These are phyloP conservation scores for Dasysyrphus tricinctus DNA, from an alignment of 2,888 invertebrate genomes.

Conservation along the genomic window DNA sequence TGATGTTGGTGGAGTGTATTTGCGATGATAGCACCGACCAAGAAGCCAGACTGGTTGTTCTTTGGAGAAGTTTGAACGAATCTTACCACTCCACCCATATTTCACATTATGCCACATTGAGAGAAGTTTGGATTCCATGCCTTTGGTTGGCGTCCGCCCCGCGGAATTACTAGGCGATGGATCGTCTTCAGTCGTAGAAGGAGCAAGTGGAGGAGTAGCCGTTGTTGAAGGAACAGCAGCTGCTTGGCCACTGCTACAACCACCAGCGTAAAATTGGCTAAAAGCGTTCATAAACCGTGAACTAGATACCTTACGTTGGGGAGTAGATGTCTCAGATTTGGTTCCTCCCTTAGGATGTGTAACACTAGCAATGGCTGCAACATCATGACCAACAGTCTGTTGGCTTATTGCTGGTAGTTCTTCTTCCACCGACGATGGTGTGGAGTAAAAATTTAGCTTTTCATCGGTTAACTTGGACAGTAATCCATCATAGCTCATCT, in stretches of 20 bases:
- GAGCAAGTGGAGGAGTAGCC: conserved; percentile 72
- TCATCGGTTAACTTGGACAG: conserved; percentile 82
- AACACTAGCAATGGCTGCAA: conserved; percentile 34
- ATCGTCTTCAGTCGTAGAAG: conserved; percentile 74
- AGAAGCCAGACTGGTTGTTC: conserved; percentile 95
- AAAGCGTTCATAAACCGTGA: conserved; percentile 83
- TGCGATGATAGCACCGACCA: conserved; percentile 92
- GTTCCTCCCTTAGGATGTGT: conserved; percentile 40
- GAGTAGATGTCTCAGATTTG: conserved; percentile 78
- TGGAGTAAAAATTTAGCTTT: conserved; percentile 79
- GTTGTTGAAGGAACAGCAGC: conserved; percentile 63
- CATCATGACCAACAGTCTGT: conserved; percentile 72
- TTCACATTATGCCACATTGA: conserved; percentile 97
- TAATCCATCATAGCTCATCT: conserved; percentile 83
- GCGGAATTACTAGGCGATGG: conserved; percentile 78
- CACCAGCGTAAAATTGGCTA: conserved; percentile 81
- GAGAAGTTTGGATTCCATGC: conserved; percentile 91
- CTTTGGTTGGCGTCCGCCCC: conserved; percentile 84
- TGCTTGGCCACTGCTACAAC: conserved; percentile 61
- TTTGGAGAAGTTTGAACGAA: conserved; percentile 90
- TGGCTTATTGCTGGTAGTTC: conserved; percentile 74
- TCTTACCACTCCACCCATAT: conserved; percentile 93
- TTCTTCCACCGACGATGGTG: conserved; percentile 78
- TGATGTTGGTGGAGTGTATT: conserved; percentile 86
- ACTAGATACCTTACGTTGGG: conserved; percentile 83